Evolutionary conservation across 2,888 invertebrate genomes (phyloP).

Genomic region (Andricus curvator): DNA sequence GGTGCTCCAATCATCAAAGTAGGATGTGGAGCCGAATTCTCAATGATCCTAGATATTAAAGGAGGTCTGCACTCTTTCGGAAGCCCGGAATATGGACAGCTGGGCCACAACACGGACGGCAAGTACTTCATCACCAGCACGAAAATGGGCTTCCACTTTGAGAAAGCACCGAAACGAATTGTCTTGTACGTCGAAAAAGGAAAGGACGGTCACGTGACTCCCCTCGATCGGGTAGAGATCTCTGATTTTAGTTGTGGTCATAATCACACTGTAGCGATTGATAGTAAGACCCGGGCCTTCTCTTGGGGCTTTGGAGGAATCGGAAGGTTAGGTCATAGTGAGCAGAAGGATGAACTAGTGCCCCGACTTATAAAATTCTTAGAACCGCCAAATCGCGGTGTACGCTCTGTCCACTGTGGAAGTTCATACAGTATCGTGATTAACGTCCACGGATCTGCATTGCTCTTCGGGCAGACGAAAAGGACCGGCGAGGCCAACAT

Average conservation of each 20-base stretch:
- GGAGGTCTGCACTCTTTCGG: conserved; percentile 95
- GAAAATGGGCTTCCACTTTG: conserved; percentile 92
- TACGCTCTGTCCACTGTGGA: conserved; percentile 90
- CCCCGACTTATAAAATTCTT: conserved; percentile 91
- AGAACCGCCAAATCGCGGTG: conserved; percentile 91
- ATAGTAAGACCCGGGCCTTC: conserved; percentile 92
- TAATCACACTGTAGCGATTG: conserved; percentile 94
- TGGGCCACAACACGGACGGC: conserved; percentile 97
- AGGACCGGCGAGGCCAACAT: conserved; percentile 96
- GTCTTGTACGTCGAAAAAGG: conserved; percentile 92
- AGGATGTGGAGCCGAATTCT: conserved; percentile 95
- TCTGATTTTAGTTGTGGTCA: conserved; percentile 94
- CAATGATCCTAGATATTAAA: conserved; percentile 92
- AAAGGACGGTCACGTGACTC: conserved; percentile 91
- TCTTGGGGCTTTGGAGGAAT: conserved; percentile 98
- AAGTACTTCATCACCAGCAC: conserved; percentile 95
- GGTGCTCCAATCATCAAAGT: conserved; percentile 94
- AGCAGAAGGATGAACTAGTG: conserved; percentile 94
- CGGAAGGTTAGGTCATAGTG: conserved; percentile 95
- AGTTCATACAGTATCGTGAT: conserved; percentile 92
- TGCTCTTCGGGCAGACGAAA: conserved; percentile 93
- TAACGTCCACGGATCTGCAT: conserved; percentile 80
- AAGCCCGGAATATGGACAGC: conserved; percentile 94
- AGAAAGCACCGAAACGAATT: conserved; percentile 90
- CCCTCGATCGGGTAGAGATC: conserved; percentile 91